Evolutionary conservation across 1,140 invertebrate species (phyloP).

Genomic region (Scylla paramamosain): DNA sequence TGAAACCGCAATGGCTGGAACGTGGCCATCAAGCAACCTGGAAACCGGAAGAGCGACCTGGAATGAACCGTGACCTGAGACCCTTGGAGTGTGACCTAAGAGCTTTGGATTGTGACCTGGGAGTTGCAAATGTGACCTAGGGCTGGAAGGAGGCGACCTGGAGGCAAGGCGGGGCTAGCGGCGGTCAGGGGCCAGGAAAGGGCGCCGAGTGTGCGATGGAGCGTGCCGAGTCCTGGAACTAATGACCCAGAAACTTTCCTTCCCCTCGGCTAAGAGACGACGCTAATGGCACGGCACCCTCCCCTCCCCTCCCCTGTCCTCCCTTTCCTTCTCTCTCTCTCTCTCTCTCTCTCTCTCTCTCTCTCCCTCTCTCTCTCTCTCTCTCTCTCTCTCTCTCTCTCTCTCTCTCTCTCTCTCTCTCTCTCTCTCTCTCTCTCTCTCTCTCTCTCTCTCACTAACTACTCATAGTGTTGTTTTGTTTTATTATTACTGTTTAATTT

Average conservation of each 20-base stretch:
- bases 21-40: no score
- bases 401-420: constrained; percentile 1
- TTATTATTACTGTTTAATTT: not conserved
- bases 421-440: not conserved
- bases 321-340: constrained; percentile 16
- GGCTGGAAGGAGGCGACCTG: constrained; percentile 10
- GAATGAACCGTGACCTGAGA: not conserved
- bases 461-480: not conserved
- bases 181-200: constrained; percentile 52
- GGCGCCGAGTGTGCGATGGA: constrained; percentile 59
- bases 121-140: constrained; percentile 26
- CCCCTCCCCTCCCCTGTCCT: not conserved
- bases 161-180: constrained; percentile 29
- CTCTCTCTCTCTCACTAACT: not conserved
- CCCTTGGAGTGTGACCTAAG: no score
- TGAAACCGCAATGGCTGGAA: no score
- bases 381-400: not conserved
- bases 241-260: constrained; percentile 75
- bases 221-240: constrained; percentile 68
- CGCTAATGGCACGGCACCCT: constrained; percentile 69
- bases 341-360: constrained; percentile 24
- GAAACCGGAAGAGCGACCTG: not conserved
- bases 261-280: constrained; percentile 75
- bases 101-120: no score
- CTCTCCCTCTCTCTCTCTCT: constrained; percentile 33